phyloP scores from a whole-genome alignment of 2,797 vertebrate species.

The Sebastes cheni region DNA sequence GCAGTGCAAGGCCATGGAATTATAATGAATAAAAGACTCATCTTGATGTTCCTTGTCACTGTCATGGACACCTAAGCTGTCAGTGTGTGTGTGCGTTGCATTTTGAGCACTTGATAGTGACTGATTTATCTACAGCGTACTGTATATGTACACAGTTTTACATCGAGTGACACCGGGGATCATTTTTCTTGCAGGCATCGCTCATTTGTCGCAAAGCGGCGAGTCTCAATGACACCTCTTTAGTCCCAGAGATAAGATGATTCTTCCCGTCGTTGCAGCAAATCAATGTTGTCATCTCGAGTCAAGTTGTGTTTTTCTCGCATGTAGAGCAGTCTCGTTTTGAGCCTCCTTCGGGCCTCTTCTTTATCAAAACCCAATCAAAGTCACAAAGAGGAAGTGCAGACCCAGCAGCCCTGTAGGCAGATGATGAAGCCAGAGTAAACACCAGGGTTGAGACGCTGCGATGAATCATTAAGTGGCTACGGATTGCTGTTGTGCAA shows the following conservation, averaged over 20 bases:
- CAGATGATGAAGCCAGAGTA: slow-evolving; percentile 27
- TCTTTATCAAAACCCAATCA: slow-evolving; percentile 37
- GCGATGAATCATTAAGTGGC: slow-evolving; percentile 37
- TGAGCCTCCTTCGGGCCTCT: not conserved
- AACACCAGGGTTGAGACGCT: slow-evolving; percentile 33
- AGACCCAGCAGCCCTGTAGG: slow-evolving; percentile 20
- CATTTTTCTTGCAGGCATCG: slow-evolving; percentile 8
- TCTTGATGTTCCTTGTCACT: not conserved
- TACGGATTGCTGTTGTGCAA: slow-evolving; percentile 26
- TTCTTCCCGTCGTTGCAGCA: slow-evolving; percentile 14
- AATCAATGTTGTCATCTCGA: slow-evolving; percentile 37
- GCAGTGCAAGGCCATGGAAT: not conserved
- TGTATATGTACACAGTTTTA: slow-evolving; percentile 2
- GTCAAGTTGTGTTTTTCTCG: not conserved
- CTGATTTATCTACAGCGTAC: not conserved
- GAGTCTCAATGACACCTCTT: slow-evolving; percentile 17
- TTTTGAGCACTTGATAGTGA: not conserved
- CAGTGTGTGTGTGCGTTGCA: not conserved
- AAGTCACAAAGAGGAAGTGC: slow-evolving; percentile 15
- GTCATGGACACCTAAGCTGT: slow-evolving; percentile 1
- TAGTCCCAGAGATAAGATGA: slow-evolving; percentile 24
- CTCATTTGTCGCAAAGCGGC: slow-evolving; percentile 21
- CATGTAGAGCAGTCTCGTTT: slow-evolving; percentile 8
- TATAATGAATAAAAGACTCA: not conserved
- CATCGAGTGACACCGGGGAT: not conserved